phyloP scores from a whole-genome alignment of 2,888 invertebrate species.

The Xestia c-nigrum region DNA sequence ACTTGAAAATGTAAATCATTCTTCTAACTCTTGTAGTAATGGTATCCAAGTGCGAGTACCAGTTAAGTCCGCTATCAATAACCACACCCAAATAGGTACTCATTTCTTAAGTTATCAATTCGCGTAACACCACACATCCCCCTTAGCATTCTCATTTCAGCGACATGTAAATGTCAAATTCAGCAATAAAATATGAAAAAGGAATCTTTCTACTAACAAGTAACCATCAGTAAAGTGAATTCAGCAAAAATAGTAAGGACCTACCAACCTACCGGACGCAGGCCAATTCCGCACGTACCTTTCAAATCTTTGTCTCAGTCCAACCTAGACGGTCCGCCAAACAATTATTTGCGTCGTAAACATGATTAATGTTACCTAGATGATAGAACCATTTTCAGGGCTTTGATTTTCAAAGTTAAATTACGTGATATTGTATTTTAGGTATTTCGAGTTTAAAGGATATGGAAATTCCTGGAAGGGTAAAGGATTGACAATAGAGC shows the following conservation, averaged over 20 bases:
- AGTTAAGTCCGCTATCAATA: too few species aligned
- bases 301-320: slow-evolving; percentile 65
- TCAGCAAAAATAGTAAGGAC: slow-evolving; percentile 50
- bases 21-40: too few species aligned
- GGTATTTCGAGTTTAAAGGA: slow-evolving; percentile 21
- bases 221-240: slow-evolving; percentile 2
- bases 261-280: slow-evolving; percentile 50
- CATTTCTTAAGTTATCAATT: too few species aligned
- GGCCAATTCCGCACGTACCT: slow-evolving; percentile 63
- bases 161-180: too few species aligned
- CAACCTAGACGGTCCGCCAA: slow-evolving; percentile 55
- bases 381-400: slow-evolving; percentile 49
- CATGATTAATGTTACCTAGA: slow-evolving; percentile 61
- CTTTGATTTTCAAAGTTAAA: slow-evolving; percentile 48
- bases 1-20: too few species aligned
- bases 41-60: too few species aligned
- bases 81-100: too few species aligned
- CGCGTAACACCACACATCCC: too few species aligned
- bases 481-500: slow-evolving; percentile 6
- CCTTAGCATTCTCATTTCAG: too few species aligned
- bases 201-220: not conserved
- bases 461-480: slow-evolving; percentile 22
- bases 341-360: slow-evolving; percentile 68
- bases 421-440: slow-evolving; percentile 46
- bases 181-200: too few species aligned